Evolutionary conservation across 2,797 vertebrate species (phyloP).

Genomic region (Cirrhinus molitorella): DNA sequence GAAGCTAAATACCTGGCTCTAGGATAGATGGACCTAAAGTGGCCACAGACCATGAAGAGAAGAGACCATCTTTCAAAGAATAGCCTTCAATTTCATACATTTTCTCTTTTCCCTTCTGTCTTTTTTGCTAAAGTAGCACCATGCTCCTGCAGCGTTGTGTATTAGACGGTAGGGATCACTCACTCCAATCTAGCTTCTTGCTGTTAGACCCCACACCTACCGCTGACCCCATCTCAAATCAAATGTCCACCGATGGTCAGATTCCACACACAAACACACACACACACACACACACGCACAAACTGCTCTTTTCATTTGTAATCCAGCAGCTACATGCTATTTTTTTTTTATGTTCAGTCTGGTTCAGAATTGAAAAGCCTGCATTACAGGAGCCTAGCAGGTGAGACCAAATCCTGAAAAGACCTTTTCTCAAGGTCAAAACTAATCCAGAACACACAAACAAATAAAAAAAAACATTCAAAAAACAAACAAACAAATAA

Average conservation of each 20-base stretch:
- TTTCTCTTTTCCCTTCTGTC: neutral
- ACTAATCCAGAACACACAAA: neutral
- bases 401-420: conserved; percentile 34
- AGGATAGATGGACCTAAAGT: conserved; percentile 16
- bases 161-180: conserved; percentile 37
- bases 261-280: conserved; percentile 31
- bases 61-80: neutral
- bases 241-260: conserved; percentile 40
- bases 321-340: conserved; percentile 37
- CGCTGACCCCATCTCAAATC: conserved; percentile 54
- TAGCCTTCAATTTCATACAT: conserved; percentile 3
- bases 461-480: too few species aligned
- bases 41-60: conserved; percentile 4
- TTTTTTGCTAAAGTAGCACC: conserved; percentile 1
- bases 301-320: conserved; percentile 24
- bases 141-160: conserved; percentile 29
- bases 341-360: conserved; percentile 2
- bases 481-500: neutral
- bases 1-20: conserved; percentile 3
- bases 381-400: neutral
- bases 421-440: conserved; percentile 21
- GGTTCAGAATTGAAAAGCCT: conserved; percentile 1
- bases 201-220: conserved; percentile 47
- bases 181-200: conserved; percentile 44
- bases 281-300: conserved; percentile 21